phyloP scores from a whole-genome alignment of 2,797 vertebrate species.

The Lemur catta region DNA sequence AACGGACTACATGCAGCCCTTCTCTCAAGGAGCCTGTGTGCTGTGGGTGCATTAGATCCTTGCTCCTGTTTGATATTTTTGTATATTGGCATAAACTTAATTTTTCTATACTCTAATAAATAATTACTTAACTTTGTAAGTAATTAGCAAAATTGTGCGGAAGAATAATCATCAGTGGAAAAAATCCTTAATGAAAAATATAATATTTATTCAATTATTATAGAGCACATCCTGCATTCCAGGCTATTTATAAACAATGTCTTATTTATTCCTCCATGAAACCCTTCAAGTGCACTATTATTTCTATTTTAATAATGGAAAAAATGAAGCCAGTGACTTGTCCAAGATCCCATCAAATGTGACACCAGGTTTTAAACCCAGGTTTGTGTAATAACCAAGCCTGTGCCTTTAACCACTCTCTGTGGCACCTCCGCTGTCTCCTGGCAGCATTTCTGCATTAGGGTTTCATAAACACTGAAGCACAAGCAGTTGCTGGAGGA shows the following conservation, averaged over 20 bases:
- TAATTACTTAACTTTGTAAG: slow-evolving; percentile 19
- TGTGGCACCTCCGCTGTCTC: neutral
- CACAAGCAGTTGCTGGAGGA: neutral
- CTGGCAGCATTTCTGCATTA: neutral
- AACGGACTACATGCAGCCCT: neutral
- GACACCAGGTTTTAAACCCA: neutral
- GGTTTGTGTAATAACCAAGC: neutral
- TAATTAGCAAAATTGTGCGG: neutral
- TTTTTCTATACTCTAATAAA: neutral
- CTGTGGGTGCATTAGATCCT: neutral
- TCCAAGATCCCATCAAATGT: neutral
- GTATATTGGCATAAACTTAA: neutral
- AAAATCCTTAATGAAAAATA: slow-evolving; percentile 2
- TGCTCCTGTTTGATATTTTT: neutral
- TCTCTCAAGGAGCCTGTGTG: neutral
- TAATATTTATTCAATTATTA: neutral
- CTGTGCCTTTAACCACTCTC: neutral
- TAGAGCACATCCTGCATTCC: neutral
- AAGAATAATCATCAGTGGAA: neutral
- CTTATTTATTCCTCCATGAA: neutral
- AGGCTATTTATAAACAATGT: neutral
- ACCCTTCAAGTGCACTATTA: neutral
- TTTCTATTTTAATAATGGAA: slow-evolving; percentile 23
- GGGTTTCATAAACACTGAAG: neutral
- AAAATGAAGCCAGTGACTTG: neutral